These are phyloP conservation scores for Leptopterna dolabrata DNA, from an alignment of 2,888 invertebrate genomes.

Conservation along the genomic window DNA sequence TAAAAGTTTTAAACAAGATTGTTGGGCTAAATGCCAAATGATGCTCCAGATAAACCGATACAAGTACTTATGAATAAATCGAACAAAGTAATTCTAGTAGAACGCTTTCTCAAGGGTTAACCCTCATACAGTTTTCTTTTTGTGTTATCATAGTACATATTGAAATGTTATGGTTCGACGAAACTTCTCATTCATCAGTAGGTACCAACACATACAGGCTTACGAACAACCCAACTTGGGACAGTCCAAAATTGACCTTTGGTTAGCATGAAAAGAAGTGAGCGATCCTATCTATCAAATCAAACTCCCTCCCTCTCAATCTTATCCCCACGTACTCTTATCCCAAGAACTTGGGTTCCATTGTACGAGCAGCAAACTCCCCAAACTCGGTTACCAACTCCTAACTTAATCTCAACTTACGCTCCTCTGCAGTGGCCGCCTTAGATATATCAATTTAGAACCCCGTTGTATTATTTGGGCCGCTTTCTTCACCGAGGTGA, in stretches of 20 bases:
- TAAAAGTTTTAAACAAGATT: too few species aligned
- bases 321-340: not conserved
- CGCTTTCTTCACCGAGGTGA: not conserved
- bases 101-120: too few species aligned
- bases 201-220: too few species aligned
- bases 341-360: not conserved
- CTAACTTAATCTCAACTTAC: constrained; percentile 29
- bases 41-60: too few species aligned
- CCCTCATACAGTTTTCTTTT: too few species aligned
- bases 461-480: constrained; percentile 11
- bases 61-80: too few species aligned
- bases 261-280: not conserved
- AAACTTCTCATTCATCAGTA: too few species aligned
- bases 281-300: constrained; percentile 19
- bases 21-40: too few species aligned
- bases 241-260: not conserved
- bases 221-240: too few species aligned
- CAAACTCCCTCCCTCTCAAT: not conserved
- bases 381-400: constrained; percentile 23
- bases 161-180: too few species aligned
- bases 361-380: constrained; percentile 6
- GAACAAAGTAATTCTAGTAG: too few species aligned
- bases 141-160: too few species aligned
- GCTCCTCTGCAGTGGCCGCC: not conserved
- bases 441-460: constrained; percentile 30